Conservation (phyloP, 1,140 invertebrate genomes). For the Lepidostoma basale region DNA sequence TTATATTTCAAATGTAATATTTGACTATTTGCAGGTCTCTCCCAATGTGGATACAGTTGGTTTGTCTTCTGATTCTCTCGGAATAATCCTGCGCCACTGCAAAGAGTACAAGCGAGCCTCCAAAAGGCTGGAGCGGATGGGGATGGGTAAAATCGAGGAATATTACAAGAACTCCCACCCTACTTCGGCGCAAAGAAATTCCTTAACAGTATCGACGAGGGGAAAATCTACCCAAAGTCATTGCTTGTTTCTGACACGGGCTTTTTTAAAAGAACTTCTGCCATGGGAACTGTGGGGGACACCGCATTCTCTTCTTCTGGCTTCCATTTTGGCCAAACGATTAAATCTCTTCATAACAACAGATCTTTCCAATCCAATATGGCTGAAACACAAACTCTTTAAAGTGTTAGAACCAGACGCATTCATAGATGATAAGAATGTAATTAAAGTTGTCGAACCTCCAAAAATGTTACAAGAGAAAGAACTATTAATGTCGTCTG, state of each 20-base stretch:
- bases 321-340: conserved; percentile 66
- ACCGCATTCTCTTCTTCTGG: conserved; percentile 66
- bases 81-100: conserved; percentile 60
- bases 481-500: neutral
- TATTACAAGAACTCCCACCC: conserved; percentile 48
- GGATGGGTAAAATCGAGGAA: conserved; percentile 49
- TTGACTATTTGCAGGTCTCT: conserved; percentile 52
- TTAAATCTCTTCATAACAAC: conserved; percentile 59
- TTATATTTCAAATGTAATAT: no score
- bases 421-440: conserved; percentile 18
- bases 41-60: conserved; percentile 57
- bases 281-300: conserved; percentile 71
- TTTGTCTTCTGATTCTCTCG: conserved; percentile 55
- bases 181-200: conserved; percentile 47
- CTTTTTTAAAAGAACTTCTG: conserved; percentile 66
- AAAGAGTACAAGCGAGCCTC: conserved; percentile 63
- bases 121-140: conserved; percentile 57
- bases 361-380: conserved; percentile 57
- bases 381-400: conserved; percentile 61
- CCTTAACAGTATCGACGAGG: conserved; percentile 52
- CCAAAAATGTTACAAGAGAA: neutral
- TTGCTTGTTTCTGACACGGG: conserved; percentile 63
- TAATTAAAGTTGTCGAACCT: conserved; percentile 45
- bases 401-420: conserved; percentile 13
- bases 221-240: conserved; percentile 60